phyloP scores from a whole-genome alignment of 2,113 vertebrate genomes.

The Bucco capensis region DNA sequence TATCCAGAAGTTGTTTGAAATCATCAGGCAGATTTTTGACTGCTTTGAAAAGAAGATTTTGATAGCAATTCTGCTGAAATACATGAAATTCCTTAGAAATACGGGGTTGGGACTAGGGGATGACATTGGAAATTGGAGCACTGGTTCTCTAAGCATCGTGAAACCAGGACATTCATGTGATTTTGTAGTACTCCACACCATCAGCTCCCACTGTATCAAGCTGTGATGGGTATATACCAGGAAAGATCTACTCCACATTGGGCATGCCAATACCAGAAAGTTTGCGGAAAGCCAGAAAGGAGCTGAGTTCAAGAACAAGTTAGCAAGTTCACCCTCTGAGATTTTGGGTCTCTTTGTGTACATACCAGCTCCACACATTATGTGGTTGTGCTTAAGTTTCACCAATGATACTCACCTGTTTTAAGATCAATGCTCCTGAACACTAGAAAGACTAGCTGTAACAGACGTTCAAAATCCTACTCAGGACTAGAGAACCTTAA shows the following conservation, averaged over 20 bases:
- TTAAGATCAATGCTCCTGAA: neutral
- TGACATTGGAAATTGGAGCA: neutral
- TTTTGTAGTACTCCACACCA: neutral
- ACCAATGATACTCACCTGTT: neutral
- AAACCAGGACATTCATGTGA: fast-evolving
- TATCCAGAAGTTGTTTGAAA: neutral
- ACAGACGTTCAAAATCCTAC: neutral
- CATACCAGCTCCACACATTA: neutral
- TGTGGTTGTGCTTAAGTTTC: neutral
- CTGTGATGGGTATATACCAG: neutral
- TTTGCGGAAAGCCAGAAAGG: neutral
- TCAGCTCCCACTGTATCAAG: neutral
- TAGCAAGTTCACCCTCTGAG: neutral
- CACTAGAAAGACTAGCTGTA: neutral
- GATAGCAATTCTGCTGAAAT: neutral
- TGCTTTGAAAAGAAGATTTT: neutral
- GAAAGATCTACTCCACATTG: neutral
- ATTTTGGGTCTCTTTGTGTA: neutral
- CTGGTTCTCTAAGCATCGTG: neutral
- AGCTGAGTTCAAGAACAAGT: neutral
- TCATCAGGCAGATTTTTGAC: neutral
- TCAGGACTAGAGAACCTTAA: neutral
- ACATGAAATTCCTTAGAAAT: neutral
- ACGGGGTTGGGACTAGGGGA: fast-evolving
- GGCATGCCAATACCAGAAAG: neutral